Conservation (phyloP, 1,140 invertebrate genomes). For the Gonatopus flavifemur region DNA sequence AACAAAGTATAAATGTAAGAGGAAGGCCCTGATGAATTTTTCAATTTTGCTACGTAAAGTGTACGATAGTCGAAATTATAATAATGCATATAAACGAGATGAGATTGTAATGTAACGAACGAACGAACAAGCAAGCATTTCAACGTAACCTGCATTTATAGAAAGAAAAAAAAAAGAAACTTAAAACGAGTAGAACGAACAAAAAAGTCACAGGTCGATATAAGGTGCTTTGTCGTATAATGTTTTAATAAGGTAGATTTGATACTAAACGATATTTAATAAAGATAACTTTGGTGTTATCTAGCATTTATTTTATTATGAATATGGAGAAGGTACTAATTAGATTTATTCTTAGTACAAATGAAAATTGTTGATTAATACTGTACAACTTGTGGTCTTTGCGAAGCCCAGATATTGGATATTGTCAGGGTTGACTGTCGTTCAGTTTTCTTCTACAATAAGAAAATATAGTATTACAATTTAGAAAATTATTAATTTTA, state of each 20-base stretch:
- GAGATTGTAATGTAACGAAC: too few relatives aligned
- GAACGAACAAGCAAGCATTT: too few relatives aligned
- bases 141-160: too few relatives aligned
- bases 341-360: slow-evolving; percentile 55
- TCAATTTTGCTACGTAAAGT: too few relatives aligned
- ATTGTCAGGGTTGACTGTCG: slow-evolving; percentile 56
- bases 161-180: too few relatives aligned
- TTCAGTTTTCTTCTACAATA: slow-evolving; percentile 57
- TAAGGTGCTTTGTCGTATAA: slow-evolving; percentile 37
- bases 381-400: slow-evolving; percentile 57
- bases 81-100: too few relatives aligned
- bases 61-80: too few relatives aligned
- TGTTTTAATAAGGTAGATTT: slow-evolving; percentile 33
- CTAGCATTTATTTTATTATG: slow-evolving; percentile 59
- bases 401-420: slow-evolving; percentile 44
- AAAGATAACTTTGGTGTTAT: slow-evolving; percentile 51
- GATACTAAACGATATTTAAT: slow-evolving; percentile 34
- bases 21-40: too few relatives aligned
- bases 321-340: slow-evolving; percentile 50
- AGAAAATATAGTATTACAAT: slow-evolving; percentile 37
- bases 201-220: slow-evolving; percentile 2
- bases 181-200: too few relatives aligned
- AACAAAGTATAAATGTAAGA: slow-evolving; percentile 4
- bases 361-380: slow-evolving; percentile 56
- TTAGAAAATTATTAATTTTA: too few relatives aligned